These are phyloP conservation scores for Caerostris extrusa DNA, from an alignment of 1,140 invertebrate genomes.

Conservation along the genomic window DNA sequence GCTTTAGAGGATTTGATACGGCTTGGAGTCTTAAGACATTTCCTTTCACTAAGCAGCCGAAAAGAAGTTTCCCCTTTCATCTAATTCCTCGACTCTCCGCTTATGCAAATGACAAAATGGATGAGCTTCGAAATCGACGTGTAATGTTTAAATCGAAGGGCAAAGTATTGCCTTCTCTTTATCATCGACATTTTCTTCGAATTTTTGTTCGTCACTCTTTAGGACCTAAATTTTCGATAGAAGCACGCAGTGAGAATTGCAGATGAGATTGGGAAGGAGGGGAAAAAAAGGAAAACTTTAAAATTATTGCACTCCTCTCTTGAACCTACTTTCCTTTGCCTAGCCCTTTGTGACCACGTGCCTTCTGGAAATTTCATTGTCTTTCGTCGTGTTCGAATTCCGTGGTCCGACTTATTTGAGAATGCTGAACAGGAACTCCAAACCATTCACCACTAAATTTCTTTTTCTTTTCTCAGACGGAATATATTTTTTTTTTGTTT, in stretches of 20 bases:
- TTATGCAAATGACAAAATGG: constrained; percentile 71
- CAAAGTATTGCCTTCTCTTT: constrained; percentile 55
- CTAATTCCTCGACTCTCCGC: constrained; percentile 70
- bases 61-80: constrained; percentile 71
- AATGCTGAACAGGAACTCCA: constrained; percentile 25
- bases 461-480: not conserved
- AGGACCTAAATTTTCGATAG: constrained; percentile 63
- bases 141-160: constrained; percentile 66
- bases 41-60: constrained; percentile 69
- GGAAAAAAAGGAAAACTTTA: constrained; percentile 44
- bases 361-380: constrained; percentile 73
- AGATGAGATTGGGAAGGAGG: constrained; percentile 61
- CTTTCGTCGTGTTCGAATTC: constrained; percentile 72
- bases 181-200: constrained; percentile 63
- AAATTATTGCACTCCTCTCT: constrained; percentile 68
- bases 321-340: constrained; percentile 51
- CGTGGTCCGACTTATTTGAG: not conserved
- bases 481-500: constrained; percentile 24
- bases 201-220: constrained; percentile 54
- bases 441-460: not conserved
- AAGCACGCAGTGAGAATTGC: constrained; percentile 62
- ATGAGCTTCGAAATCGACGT: constrained; percentile 66
- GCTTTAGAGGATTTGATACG: constrained; percentile 71
- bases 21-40: constrained; percentile 72
- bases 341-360: constrained; percentile 6